Evolutionary conservation across 2,797 vertebrate species (phyloP).

Genomic region (Sebastes kiyomatsui): DNA sequence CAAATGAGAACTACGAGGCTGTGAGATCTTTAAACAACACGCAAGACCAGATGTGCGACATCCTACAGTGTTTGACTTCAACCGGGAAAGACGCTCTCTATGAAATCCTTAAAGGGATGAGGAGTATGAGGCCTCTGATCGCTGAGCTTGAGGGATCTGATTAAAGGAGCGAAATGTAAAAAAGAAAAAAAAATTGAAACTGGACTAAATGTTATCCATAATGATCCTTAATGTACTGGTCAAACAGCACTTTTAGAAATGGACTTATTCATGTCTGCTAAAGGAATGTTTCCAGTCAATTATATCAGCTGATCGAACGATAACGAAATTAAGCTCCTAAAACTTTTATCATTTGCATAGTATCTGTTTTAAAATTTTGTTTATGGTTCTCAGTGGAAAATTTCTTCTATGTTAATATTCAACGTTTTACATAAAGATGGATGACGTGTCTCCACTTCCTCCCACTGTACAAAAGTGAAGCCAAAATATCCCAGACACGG

Average conservation of each 20-base stretch:
- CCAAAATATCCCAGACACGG: too few relatives aligned
- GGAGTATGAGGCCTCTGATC: background rate
- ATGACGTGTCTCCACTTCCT: too few relatives aligned
- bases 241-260: background rate
- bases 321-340: background rate
- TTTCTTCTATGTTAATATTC: too few relatives aligned
- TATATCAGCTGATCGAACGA: background rate
- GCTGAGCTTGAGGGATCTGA: background rate
- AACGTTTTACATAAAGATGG: too few relatives aligned
- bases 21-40: background rate
- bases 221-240: background rate
- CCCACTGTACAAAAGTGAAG: too few relatives aligned
- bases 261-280: background rate
- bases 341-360: background rate
- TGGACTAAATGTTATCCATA: background rate
- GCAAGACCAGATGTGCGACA: background rate
- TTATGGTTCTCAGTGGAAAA: background rate
- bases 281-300: background rate
- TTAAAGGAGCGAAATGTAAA: background rate
- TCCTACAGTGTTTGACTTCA: background rate
- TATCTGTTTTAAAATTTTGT: background rate
- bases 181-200: background rate
- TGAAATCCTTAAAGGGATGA: constrained; percentile 4
- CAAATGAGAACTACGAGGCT: rapidly evolving
- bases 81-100: background rate